These are phyloP conservation scores for Pachyrhynchus sulphureomaculatus DNA, from an alignment of 1,140 invertebrate genomes.

Conservation along the genomic window DNA sequence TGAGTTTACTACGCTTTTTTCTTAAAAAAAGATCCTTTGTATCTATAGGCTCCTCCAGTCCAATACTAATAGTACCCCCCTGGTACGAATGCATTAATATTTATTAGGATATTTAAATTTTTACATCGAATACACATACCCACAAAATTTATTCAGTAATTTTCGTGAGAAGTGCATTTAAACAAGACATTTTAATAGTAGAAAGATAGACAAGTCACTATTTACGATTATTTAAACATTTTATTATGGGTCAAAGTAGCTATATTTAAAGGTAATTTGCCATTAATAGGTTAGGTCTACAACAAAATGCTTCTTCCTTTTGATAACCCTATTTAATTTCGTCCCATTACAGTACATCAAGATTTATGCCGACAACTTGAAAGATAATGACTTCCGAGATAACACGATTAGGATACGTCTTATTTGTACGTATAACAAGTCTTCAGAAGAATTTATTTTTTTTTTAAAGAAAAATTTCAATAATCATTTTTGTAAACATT, in stretches of 20 bases:
- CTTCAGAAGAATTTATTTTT: neutral
- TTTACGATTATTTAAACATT: neutral
- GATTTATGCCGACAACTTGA: conserved; percentile 15
- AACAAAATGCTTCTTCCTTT: conserved; percentile 17
- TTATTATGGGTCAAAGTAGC: neutral
- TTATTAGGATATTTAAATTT: too few species aligned
- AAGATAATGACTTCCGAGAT: conserved; percentile 16
- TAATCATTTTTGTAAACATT: too few species aligned
- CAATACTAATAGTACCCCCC: too few species aligned
- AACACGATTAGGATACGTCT: conserved; percentile 3
- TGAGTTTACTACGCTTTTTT: too few species aligned
- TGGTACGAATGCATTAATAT: too few species aligned
- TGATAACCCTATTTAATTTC: conserved; percentile 8
- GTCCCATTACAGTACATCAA: conserved; percentile 19
- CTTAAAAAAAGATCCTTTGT: too few species aligned
- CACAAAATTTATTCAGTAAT: too few species aligned
- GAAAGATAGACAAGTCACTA: neutral
- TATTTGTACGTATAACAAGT: neutral
- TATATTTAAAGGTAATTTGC: conserved; percentile 10
- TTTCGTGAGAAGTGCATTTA: too few species aligned
- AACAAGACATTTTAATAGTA: too few species aligned
- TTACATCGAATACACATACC: too few species aligned
- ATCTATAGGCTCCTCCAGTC: too few species aligned
- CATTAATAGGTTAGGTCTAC: conserved; percentile 2
- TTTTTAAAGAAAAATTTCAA: neutral